Evolutionary conservation across 1,140 invertebrate species (phyloP).

Genomic region (Limonius californicus): DNA sequence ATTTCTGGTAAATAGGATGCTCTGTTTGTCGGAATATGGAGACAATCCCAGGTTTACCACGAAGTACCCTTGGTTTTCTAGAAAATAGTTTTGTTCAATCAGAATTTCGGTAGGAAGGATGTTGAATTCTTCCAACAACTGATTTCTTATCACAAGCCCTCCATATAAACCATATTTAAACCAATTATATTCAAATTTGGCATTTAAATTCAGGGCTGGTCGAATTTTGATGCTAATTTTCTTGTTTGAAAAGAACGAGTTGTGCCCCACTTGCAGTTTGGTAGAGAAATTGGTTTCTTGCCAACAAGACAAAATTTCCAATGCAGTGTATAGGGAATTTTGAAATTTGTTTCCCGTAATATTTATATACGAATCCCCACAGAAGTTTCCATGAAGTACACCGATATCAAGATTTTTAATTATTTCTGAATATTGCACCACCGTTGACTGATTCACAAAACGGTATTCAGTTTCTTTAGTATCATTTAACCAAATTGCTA

Average conservation of each 20-base stretch:
- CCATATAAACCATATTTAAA: slow-evolving; percentile 80
- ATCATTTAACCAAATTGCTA: slow-evolving; percentile 85
- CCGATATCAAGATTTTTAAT: slow-evolving; percentile 80
- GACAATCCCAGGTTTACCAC: slow-evolving; percentile 84
- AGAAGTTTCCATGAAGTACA: slow-evolving; percentile 76
- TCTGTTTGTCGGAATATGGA: slow-evolving; percentile 76
- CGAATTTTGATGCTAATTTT: slow-evolving; percentile 73
- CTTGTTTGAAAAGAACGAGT: slow-evolving; percentile 73
- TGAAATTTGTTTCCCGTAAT: slow-evolving; percentile 84
- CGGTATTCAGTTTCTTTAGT: slow-evolving; percentile 77
- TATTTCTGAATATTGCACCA: slow-evolving; percentile 82
- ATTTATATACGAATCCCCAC: slow-evolving; percentile 72
- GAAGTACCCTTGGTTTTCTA: slow-evolving; percentile 80
- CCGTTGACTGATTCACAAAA: slow-evolving; percentile 76
- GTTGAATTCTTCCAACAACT: slow-evolving; percentile 68
- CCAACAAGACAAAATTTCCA: slow-evolving; percentile 81
- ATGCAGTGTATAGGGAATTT: slow-evolving; percentile 66
- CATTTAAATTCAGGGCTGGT: slow-evolving; percentile 80
- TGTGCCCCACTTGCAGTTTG: slow-evolving; percentile 80
- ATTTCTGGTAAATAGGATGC: slow-evolving; percentile 83
- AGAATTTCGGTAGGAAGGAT: slow-evolving; percentile 62
- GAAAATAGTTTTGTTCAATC: slow-evolving; percentile 87
- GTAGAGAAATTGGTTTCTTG: slow-evolving; percentile 53
- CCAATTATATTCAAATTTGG: slow-evolving; percentile 80
- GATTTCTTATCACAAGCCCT: slow-evolving; percentile 82